phyloP scores from a whole-genome alignment of 2,113 vertebrate genomes.

The Xenus cinereus region DNA sequence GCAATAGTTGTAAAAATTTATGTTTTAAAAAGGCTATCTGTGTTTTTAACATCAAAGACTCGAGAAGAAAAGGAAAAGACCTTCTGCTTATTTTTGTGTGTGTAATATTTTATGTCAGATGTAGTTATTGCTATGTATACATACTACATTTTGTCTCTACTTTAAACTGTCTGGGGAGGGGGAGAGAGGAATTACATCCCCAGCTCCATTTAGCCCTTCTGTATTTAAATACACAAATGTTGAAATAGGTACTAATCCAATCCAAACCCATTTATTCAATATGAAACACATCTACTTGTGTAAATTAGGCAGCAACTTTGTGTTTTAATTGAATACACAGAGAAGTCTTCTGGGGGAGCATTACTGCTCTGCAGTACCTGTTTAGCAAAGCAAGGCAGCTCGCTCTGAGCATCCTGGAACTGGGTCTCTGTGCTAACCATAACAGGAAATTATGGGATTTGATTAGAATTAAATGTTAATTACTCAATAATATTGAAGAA shows the following conservation, averaged over 20 bases:
- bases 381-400: constrained; percentile 8
- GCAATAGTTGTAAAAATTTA: background rate
- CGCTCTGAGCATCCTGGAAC: background rate
- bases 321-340: background rate
- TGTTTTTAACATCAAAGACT: background rate
- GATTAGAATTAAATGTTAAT: constrained; percentile 59
- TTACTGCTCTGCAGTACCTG: background rate
- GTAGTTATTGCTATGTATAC: background rate
- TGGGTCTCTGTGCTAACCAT: background rate
- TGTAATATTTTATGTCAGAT: background rate
- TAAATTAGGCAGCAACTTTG: background rate
- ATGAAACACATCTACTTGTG: background rate
- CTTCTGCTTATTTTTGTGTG: background rate
- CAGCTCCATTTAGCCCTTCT: background rate
- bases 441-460: constrained; percentile 9
- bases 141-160: background rate
- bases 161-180: background rate
- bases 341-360: background rate
- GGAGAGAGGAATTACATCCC: background rate
- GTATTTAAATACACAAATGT: background rate
- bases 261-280: background rate
- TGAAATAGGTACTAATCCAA: background rate
- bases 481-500: constrained; percentile 46
- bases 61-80: background rate
- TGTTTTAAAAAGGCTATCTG: background rate